phyloP scores from a whole-genome alignment of 2,888 invertebrate species.

The Trichacis sp. region DNA sequence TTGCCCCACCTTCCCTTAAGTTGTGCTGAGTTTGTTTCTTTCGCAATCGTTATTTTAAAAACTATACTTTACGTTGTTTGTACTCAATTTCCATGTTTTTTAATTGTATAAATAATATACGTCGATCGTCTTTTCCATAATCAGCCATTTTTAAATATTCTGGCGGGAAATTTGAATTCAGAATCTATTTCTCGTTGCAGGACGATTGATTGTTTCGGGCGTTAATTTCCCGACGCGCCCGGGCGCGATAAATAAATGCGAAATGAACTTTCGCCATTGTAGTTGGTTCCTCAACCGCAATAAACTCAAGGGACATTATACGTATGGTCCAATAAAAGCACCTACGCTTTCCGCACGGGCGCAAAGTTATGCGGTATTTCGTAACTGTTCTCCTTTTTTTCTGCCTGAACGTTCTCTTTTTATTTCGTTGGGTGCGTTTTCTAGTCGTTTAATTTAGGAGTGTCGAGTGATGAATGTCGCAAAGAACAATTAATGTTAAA shows the following conservation, averaged over 20 bases:
- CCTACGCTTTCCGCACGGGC: constrained; percentile 44
- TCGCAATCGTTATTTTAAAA: too few species aligned
- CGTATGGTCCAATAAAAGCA: constrained; percentile 48
- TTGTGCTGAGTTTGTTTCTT: too few species aligned
- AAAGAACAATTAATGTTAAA: too few species aligned
- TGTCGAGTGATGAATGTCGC: not conserved
- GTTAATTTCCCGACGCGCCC: constrained; percentile 38
- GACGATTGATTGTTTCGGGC: constrained; percentile 31
- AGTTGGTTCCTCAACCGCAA: constrained; percentile 46
- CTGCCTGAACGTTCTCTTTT: constrained; percentile 12
- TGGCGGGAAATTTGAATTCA: too few species aligned
- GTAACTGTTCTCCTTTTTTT: constrained; percentile 38
- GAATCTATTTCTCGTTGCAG: too few species aligned
- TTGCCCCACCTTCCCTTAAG: too few species aligned
- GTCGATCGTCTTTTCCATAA: too few species aligned
- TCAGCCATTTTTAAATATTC: too few species aligned
- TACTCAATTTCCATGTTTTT: too few species aligned
- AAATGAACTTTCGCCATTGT: constrained; percentile 45
- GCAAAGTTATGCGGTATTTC: constrained; percentile 48
- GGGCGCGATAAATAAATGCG: constrained; percentile 37
- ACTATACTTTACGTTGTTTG: too few species aligned
- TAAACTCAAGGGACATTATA: constrained; percentile 46
- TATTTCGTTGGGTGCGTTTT: constrained; percentile 8
- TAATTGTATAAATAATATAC: too few species aligned
- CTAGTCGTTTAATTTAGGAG: constrained; percentile 1